Percentiles rank a stretch among this genome's conserved stretches.
These are phyloP conservation scores for Mesochorus sp. DNA, from an alignment of 2,888 invertebrate genomes.

Conservation along the genomic window DNA sequence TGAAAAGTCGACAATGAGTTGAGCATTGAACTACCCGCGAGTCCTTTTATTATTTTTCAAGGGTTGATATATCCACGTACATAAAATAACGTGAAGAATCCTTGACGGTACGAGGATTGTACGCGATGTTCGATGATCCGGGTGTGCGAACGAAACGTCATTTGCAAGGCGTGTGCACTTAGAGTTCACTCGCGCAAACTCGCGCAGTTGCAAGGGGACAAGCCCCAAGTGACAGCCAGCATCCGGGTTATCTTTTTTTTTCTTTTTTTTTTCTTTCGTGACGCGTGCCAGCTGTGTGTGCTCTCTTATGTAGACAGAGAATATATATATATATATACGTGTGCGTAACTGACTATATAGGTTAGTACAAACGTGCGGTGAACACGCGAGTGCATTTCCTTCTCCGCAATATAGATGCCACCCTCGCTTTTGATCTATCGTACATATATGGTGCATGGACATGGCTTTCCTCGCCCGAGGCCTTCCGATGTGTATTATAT, in stretches of 20 bases:
- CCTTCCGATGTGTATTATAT: slow-evolving; percentile 28
- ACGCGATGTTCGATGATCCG: background rate
- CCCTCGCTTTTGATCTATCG: slow-evolving; percentile 52
- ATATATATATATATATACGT: background rate
- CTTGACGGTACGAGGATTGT: background rate
- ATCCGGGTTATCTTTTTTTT: slow-evolving; percentile 58
- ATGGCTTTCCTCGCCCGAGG: slow-evolving; percentile 57
- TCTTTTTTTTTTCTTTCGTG: slow-evolving; percentile 24
- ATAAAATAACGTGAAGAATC: background rate
- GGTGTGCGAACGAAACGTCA: slow-evolving; percentile 21
- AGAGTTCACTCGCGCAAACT: slow-evolving; percentile 11
- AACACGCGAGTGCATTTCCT: slow-evolving; percentile 23
- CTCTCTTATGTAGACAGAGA: slow-evolving; percentile 17
- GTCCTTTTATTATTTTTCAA: background rate
- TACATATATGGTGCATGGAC: no score
- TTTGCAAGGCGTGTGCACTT: slow-evolving; percentile 4
- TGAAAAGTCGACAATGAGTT: no score
- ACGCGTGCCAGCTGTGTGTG: slow-evolving; percentile 61
- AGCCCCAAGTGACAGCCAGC: background rate
- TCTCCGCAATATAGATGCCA: slow-evolving; percentile 39
- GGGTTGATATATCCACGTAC: background rate
- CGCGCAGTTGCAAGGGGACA: background rate
- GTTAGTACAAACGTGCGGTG: background rate
- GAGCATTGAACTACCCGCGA: no score
- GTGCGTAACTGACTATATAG: slow-evolving; percentile 8